These are phyloP conservation scores for Thyatira batis DNA, from an alignment of 2,888 invertebrate genomes.

Conservation along the genomic window DNA sequence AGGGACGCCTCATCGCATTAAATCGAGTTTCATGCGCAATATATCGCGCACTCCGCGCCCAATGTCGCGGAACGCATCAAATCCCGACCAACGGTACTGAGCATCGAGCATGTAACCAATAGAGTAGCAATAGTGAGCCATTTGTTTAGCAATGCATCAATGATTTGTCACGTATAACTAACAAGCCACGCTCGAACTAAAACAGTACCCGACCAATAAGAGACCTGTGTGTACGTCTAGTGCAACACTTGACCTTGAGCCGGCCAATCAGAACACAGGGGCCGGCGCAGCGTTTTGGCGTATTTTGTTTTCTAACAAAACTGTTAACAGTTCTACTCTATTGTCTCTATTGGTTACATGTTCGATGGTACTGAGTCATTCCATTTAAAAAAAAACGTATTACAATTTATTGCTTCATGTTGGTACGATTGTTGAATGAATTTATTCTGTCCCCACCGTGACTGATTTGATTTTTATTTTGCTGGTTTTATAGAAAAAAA, in stretches of 20 bases:
- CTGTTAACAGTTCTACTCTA: too few relatives aligned
- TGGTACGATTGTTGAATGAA: slow-evolving; percentile 49
- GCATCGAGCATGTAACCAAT: slow-evolving; percentile 4
- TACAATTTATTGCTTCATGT: slow-evolving; percentile 65
- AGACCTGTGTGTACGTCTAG: too few relatives aligned
- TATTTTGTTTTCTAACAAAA: too few relatives aligned
- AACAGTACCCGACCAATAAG: too few relatives aligned
- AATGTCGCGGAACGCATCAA: slow-evolving; percentile 76
- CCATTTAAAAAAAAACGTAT: slow-evolving; percentile 63
- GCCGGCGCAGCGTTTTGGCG: too few relatives aligned
- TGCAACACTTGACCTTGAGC: too few relatives aligned
- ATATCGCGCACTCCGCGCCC: slow-evolving; percentile 58
- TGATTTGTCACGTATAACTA: too few relatives aligned
- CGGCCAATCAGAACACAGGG: too few relatives aligned
- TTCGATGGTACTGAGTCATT: slow-evolving; percentile 34
- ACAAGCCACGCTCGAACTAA: too few relatives aligned
- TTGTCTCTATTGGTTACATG: too few relatives aligned
- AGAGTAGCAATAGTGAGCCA: too few relatives aligned
- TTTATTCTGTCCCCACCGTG: slow-evolving; percentile 57
- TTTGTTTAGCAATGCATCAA: too few relatives aligned
- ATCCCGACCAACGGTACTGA: slow-evolving; percentile 41
- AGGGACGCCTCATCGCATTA: slow-evolving; percentile 36
- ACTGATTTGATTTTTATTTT: slow-evolving; percentile 35
- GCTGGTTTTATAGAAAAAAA: slow-evolving; percentile 31
- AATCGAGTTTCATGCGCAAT: slow-evolving; percentile 70